These are phyloP conservation scores for Papilio demoleus DNA, from an alignment of 2,888 invertebrate genomes.

Conservation along the genomic window DNA sequence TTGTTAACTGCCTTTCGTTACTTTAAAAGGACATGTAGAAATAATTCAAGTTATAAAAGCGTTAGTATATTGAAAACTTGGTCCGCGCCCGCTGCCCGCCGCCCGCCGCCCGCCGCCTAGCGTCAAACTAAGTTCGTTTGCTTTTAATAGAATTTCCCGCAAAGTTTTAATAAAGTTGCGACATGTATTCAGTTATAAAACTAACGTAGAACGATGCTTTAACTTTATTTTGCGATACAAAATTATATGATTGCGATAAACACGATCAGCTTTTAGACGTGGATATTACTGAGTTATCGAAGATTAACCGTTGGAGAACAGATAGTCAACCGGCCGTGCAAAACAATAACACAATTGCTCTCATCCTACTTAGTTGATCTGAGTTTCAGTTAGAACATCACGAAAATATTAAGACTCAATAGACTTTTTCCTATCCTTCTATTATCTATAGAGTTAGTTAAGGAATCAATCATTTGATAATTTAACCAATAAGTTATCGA, in stretches of 20 bases:
- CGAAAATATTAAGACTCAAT: neutral
- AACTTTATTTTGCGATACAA: neutral
- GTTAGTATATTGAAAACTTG: slow-evolving; percentile 23
- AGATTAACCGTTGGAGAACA: neutral
- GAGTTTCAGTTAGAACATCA: neutral
- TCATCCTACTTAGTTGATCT: slow-evolving; percentile 1
- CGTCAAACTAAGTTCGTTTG: slow-evolving; percentile 18
- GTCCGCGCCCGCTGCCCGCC: too few relatives aligned
- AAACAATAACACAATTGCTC: neutral
- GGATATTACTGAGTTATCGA: neutral
- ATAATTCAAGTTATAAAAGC: slow-evolving; percentile 8
- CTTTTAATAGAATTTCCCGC: slow-evolving; percentile 31
- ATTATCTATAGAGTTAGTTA: too few relatives aligned
- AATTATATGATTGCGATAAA: neutral
- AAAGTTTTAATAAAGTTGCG: slow-evolving; percentile 36
- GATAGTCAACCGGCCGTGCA: neutral
- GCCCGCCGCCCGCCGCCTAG: neutral
- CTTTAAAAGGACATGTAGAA: slow-evolving; percentile 9
- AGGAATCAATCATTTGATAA: too few relatives aligned
- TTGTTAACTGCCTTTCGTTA: neutral
- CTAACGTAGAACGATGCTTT: slow-evolving; percentile 1
- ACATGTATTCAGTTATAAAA: slow-evolving; percentile 21
- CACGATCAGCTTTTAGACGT: neutral
- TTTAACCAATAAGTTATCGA: too few relatives aligned
- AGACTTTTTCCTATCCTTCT: too few relatives aligned